Conservation (phyloP, 2,888 invertebrate genomes). For the Diogma glabrata region DNA sequence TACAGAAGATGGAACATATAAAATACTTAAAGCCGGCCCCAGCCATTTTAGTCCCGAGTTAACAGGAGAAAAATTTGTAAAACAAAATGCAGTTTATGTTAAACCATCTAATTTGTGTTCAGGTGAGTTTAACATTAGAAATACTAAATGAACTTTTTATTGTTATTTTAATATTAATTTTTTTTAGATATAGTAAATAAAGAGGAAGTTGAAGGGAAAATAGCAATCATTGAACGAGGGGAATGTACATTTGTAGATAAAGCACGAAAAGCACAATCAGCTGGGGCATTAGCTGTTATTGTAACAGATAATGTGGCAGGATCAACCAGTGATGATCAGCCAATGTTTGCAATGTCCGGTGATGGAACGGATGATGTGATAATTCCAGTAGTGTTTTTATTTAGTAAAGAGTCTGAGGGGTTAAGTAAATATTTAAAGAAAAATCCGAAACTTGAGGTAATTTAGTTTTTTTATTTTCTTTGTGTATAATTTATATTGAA, state of each 20-base stretch:
- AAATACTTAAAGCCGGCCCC: constrained; percentile 64
- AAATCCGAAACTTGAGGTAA: constrained; percentile 41
- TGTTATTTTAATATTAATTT: not conserved
- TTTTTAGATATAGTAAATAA: constrained; percentile 42
- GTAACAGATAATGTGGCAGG: constrained; percentile 72
- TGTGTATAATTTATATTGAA: too few species aligned
- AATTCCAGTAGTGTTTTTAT: constrained; percentile 87
- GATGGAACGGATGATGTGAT: constrained; percentile 77
- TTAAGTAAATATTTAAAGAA: constrained; percentile 47
- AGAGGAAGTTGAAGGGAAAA: constrained; percentile 51
- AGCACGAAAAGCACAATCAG: constrained; percentile 67
- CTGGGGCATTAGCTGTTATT: constrained; percentile 75
- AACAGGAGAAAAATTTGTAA: constrained; percentile 47
- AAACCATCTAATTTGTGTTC: constrained; percentile 55
- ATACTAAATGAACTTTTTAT: not conserved
- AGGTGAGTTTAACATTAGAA: constrained; percentile 16
- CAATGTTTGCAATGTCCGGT: constrained; percentile 94
- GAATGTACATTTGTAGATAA: constrained; percentile 95
- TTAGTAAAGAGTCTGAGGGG: constrained; percentile 59
- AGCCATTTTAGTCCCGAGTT: constrained; percentile 82
- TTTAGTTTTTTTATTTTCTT: too few species aligned
- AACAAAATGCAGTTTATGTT: constrained; percentile 52
- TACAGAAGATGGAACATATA: constrained; percentile 30
- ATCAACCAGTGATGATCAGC: constrained; percentile 60
- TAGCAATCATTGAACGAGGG: constrained; percentile 80